Base-by-base conservation (phyloP, 2,113 vertebrate species). In the Regulus satrapa region DNA sequence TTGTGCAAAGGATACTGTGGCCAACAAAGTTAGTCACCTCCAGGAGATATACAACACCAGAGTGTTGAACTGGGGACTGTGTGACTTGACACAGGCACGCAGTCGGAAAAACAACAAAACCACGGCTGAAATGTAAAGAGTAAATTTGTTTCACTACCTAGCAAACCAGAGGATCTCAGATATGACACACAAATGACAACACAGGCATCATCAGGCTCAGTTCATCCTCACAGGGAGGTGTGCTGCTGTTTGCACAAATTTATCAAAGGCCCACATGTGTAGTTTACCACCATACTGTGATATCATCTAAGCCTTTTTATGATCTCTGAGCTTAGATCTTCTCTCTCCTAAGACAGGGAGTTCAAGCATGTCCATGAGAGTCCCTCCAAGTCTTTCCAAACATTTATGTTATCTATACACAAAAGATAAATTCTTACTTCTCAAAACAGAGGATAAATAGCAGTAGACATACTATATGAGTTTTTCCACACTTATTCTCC, bases 201-300 rank as follows among this genome's bases (percentile, higher is more conserved):
- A 2, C 41, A 19, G 62, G 38, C 54, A n/a, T 8, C 4, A 13
- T 18, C 23, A 26, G 18, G 6, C n/a, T 46, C 23, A 18, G n/a
- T 13, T 0, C 0, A 19, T 29, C 23, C 55, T 13, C 19, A 13
- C 0, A 0, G 15, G 6, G 8, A 16, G 3, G 26, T 23, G 28
- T 18, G 23, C 23, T 61, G 28, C 18, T 38, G 4, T 23, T 54
- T 19, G 28, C 46, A 46, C 18, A 19, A 68, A 61, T 40, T n/a
- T 25, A 29, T 61, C 28, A 16, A 19, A 36, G 63, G 4, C 23
- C 36, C 9, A 23, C 11, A 21, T 6, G 4, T 29, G 16, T 49
- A 8, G 23, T 20, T 75, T 31, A 26, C 11, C 14, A 46, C 7
- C n/a, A 32, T 32, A 9, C 21, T 72, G 32, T 54, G 28, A 31